phyloP scores from a whole-genome alignment of 2,113 vertebrate species.

The Tenebrosternarchus preto region DNA sequence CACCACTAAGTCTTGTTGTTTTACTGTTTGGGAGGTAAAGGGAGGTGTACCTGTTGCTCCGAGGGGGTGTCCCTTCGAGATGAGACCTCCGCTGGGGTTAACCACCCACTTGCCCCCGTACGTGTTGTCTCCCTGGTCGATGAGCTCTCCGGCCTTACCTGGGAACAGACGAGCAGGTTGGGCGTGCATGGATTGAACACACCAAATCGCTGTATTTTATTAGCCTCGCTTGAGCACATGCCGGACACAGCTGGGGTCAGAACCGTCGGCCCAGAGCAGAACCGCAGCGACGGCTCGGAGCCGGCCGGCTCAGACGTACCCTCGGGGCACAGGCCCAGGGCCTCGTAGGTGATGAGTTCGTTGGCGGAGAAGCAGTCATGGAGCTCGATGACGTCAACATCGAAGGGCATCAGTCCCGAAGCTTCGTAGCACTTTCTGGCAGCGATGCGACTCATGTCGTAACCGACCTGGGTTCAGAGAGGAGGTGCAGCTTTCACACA shows the following conservation, averaged over 20 bases:
- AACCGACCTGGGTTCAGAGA: constrained; percentile 85
- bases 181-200: background rate
- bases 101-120: constrained; percentile 96
- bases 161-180: constrained; percentile 31
- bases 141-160: constrained; percentile 88
- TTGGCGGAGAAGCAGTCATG: constrained; percentile 96
- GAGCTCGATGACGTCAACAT: constrained; percentile 91
- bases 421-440: constrained; percentile 81
- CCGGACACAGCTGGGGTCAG: background rate
- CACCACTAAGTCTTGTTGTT: no score
- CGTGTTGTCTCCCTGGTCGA: constrained; percentile 95
- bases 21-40: no score
- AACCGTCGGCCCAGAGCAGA: no score
- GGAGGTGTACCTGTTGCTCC: constrained; percentile 90
- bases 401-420: constrained; percentile 78
- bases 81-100: constrained; percentile 95
- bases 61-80: constrained; percentile 97
- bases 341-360: constrained; percentile 94
- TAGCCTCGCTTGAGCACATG: background rate
- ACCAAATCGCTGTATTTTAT: no score
- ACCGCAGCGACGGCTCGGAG: background rate
- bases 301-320: constrained; percentile 79
- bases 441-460: constrained; percentile 86
- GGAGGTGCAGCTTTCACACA: background rate
- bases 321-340: constrained; percentile 89